Evolutionary conservation across 1,140 invertebrate species (phyloP), one percentile per base, ranked within the genome.

Genomic region (Schlechtendalia chinensis): DNA sequence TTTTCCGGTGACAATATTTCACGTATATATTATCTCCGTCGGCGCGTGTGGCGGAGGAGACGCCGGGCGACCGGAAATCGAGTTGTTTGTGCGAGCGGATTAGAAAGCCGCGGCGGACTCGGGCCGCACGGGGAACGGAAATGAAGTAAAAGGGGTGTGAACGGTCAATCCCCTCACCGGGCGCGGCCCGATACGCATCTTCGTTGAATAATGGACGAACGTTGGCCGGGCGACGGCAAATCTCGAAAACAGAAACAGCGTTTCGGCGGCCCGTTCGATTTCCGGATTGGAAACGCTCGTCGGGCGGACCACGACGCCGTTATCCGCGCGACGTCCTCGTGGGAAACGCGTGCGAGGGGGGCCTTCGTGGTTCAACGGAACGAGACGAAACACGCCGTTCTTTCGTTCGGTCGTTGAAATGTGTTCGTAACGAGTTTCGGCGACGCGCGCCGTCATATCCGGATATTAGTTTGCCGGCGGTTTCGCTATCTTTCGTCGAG

Each of bases 21-120:
- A 58, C 39, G 32, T 14, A n/a, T 2, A 0, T 8, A 56, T 1
- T 5, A 56, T 56, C 17, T 14, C 22, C 24, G 24, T 27, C 22
- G n/a, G 22, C 16, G 11, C 24, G 6, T 27, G 58, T 6, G 12
- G 29, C 19, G 39, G 54, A 47, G 19, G 39, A 77, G 56, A 77
- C n/a, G n/a, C n/a, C 74, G 56, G 74, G 74, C 61, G 61, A 61
- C 74, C 74, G 74, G 74, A 77, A 77, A 77, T 77, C 74, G 45
- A 77, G 74, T 77, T 77, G 74, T 77, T 77, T 61, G 74, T 61
- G 74, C 32, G 61, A 61, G 39, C 74, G 74, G 74, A 77, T 77
- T 61, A 77, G 56, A 77, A 61, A 77, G 12, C 45, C 32, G 53
- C 0, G 22, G 71, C 27, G n/a, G n/a, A n/a, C n/a, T n/a, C n/a